A percentile compares a stretch with the other conserved stretches of the same genome.
phyloP scores from a whole-genome alignment of 2,797 vertebrate genomes.

The Graptemys geographica region DNA sequence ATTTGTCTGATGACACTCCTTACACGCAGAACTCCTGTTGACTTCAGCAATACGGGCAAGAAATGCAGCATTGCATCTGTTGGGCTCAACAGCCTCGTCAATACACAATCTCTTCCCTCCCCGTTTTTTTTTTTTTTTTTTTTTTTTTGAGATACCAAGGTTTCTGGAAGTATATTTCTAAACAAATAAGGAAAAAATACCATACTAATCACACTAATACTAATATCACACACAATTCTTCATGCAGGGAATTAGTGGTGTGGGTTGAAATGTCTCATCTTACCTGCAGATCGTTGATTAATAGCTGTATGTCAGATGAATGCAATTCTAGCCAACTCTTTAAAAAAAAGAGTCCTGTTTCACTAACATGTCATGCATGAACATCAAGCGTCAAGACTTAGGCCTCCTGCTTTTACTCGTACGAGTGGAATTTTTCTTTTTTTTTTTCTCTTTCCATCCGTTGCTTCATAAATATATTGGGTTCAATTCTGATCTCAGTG shows the following conservation, averaged over 20 bases:
- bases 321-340: background rate
- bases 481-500: background rate
- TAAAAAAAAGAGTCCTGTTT: background rate
- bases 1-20: background rate
- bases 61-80: background rate
- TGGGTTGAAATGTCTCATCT: background rate
- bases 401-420: accelerated
- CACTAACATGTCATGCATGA: background rate
- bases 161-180: background rate
- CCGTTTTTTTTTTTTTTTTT: accelerated
- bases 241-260: background rate
- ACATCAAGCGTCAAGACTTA: background rate
- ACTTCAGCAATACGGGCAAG: background rate
- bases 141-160: background rate
- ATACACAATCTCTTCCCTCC: background rate
- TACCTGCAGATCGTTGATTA: background rate
- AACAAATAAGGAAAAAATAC: background rate
- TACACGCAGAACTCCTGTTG: background rate
- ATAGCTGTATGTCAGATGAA: background rate
- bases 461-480: background rate
- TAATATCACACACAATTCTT: background rate
- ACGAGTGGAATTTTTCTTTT: accelerated
- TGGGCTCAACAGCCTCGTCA: background rate
- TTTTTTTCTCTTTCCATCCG: background rate
- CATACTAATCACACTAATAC: background rate